Percentiles rank a stretch among this genome's conserved stretches.
phyloP scores from a whole-genome alignment of 2,797 vertebrate species.

The Oryzias dopingdopingensis region DNA sequence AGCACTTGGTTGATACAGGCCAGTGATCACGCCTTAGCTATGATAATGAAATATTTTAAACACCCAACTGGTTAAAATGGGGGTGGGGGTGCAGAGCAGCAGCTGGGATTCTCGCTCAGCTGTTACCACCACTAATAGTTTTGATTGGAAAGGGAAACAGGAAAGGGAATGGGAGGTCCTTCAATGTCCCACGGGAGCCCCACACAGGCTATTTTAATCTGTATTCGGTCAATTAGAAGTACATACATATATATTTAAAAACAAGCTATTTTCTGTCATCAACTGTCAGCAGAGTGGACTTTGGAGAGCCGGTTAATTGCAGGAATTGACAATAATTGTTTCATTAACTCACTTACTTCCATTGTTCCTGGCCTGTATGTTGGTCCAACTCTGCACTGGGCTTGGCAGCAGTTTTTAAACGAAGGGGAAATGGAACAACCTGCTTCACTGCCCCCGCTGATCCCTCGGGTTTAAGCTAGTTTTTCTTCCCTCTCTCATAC shows the following conservation, averaged over 20 bases:
- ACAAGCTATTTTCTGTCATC: conserved; percentile 52
- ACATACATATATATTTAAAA: conserved; percentile 40
- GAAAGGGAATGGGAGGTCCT: conserved; percentile 40
- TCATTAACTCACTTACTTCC: conserved; percentile 70
- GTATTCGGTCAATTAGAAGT: conserved; percentile 53
- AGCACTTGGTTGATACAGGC: conserved; percentile 71
- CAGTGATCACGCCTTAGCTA: conserved; percentile 72
- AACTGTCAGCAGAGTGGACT: conserved; percentile 53
- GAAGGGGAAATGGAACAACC: conserved; percentile 74
- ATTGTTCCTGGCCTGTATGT: conserved; percentile 62
- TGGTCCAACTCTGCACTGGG: conserved; percentile 51
- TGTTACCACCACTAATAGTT: conserved; percentile 84
- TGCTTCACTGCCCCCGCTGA: conserved; percentile 71
- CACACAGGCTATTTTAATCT: conserved; percentile 36
- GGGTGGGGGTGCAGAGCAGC: conserved; percentile 66
- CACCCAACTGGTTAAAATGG: conserved; percentile 47
- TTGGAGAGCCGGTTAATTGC: conserved; percentile 70
- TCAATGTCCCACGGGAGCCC: conserved; percentile 38
- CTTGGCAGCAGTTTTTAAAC: conserved; percentile 64
- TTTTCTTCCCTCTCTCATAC: conserved; percentile 58
- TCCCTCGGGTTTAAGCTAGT: conserved; percentile 66
- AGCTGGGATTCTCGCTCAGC: conserved; percentile 79
- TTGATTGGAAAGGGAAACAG: conserved; percentile 71
- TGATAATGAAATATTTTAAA: conserved; percentile 67
- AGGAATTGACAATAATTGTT: conserved; percentile 71